Conservation (phyloP, 2,797 vertebrate species). For the Coregonus ussuriensis region DNA sequence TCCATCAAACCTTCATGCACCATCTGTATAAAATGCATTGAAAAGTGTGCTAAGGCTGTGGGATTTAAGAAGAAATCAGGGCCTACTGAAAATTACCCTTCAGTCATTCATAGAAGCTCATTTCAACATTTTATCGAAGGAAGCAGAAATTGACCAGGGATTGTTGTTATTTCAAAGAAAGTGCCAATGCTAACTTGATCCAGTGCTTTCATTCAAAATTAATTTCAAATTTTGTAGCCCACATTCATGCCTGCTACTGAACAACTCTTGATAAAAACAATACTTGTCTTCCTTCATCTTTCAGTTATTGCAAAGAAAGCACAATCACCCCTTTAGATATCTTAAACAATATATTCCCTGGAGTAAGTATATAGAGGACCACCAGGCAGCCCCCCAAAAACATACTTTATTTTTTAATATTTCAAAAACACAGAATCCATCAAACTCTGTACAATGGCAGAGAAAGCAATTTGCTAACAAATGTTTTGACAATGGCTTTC, state of each 20-base stretch:
- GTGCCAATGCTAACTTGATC: constrained; percentile 23
- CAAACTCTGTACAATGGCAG: constrained; percentile 76
- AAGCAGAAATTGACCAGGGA: constrained; percentile 37
- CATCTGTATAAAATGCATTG: constrained; percentile 46
- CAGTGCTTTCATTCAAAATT: constrained; percentile 17
- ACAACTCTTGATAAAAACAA: not conserved
- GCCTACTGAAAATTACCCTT: constrained; percentile 47
- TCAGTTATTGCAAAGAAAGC: constrained; percentile 23
- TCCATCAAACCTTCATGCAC: constrained; percentile 51
- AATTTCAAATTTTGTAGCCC: constrained; percentile 8
- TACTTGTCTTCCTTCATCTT: constrained; percentile 5
- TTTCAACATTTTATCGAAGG: constrained; percentile 42
- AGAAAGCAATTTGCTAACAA: constrained; percentile 79
- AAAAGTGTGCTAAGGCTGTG: constrained; percentile 36
- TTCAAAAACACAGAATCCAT: constrained; percentile 73
- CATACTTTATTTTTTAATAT: constrained; percentile 42
- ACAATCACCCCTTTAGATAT: constrained; percentile 45
- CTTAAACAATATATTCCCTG: constrained; percentile 36
- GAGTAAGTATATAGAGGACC: constrained; percentile 1
- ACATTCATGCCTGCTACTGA: constrained; percentile 36
- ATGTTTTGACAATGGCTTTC: constrained; percentile 79
- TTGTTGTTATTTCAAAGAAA: constrained; percentile 32
- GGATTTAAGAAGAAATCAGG: constrained; percentile 40
- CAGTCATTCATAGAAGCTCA: constrained; percentile 38
- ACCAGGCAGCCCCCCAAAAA: constrained; percentile 10